Evolutionary conservation across 1,140 invertebrate genomes (phyloP).

Genomic region (Laupala kohalensis): DNA sequence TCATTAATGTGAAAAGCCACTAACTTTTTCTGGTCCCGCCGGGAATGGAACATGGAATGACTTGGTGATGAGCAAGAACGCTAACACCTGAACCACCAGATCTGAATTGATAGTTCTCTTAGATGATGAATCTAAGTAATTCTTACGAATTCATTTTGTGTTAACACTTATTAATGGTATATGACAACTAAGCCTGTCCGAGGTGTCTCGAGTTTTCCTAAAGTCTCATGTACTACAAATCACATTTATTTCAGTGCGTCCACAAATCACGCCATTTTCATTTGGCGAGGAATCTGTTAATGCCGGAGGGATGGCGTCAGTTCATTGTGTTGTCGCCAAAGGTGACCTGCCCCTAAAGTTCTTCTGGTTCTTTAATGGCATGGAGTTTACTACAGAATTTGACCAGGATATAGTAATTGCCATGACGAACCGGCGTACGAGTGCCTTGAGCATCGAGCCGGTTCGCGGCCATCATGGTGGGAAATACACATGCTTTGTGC

Average conservation of each 20-base stretch:
- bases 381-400: conserved; percentile 21
- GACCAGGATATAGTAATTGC: conserved; percentile 20
- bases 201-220: too few relatives aligned
- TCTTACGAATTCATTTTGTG: too few relatives aligned
- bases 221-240: too few relatives aligned
- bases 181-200: too few relatives aligned
- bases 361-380: conserved; percentile 60
- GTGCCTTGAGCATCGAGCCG: conserved; percentile 23
- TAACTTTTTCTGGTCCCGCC: too few relatives aligned
- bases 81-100: too few relatives aligned
- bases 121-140: too few relatives aligned
- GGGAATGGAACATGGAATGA: too few relatives aligned
- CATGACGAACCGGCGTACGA: conserved; percentile 14
- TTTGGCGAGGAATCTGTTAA: conserved; percentile 28
- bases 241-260: conserved; percentile 20
- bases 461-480: conserved; percentile 22
- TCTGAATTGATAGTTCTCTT: too few relatives aligned
- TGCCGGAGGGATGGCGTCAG: conserved; percentile 27
- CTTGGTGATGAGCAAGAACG: too few relatives aligned
- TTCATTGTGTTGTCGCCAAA: conserved; percentile 69
- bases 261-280: conserved; percentile 21
- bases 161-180: too few relatives aligned
- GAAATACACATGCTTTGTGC: conserved; percentile 25
- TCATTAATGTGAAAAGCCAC: too few relatives aligned
- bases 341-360: conserved; percentile 71